These are phyloP conservation scores for Oscheius sp. DNA, from an alignment of 2,888 invertebrate species.

Conservation along the genomic window DNA sequence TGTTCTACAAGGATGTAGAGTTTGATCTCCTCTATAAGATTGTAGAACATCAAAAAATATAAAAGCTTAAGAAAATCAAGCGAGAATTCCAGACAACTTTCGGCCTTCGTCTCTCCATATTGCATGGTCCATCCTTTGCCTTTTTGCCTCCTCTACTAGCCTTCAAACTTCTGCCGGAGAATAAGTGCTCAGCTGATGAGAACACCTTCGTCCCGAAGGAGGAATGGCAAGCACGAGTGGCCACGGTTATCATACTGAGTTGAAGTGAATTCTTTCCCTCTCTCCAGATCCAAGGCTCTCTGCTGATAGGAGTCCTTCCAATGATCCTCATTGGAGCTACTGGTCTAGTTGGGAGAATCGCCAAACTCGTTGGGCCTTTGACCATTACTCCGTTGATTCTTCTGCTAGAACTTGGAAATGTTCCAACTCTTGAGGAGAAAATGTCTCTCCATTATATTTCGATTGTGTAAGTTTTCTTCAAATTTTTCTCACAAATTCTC, in stretches of 20 bases:
- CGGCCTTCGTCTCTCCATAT: conserved; percentile 63
- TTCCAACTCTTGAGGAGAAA: conserved; percentile 56
- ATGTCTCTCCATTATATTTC: conserved; percentile 62
- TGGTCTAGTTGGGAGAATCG: conserved; percentile 51
- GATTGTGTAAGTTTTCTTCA: conserved; percentile 44
- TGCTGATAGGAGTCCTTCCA: conserved; percentile 56
- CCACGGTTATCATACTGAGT: too few species aligned
- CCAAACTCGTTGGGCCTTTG: conserved; percentile 61
- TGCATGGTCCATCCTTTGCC: conserved; percentile 68
- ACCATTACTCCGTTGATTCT: conserved; percentile 62
- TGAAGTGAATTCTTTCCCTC: background rate
- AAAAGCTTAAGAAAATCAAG: too few species aligned
- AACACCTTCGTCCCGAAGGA: conserved; percentile 55
- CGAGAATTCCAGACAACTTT: conserved; percentile 53
- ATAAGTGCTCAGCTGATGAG: conserved; percentile 47
- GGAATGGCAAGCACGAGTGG: conserved; percentile 47
- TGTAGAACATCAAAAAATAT: too few species aligned
- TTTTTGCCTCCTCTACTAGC: conserved; percentile 64
- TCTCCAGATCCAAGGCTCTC: conserved; percentile 60
- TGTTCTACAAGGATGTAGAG: too few species aligned
- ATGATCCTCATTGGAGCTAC: conserved; percentile 62
- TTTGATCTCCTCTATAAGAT: too few species aligned
- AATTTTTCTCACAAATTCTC: conserved; percentile 17
- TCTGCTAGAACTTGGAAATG: conserved; percentile 56
- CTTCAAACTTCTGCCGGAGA: conserved; percentile 49